A percentile compares a stretch with the other conserved stretches of the same genome.
These are phyloP conservation scores for Triplophysa bombifrons DNA, from an alignment of 2,797 vertebrate species.

Conservation along the genomic window DNA sequence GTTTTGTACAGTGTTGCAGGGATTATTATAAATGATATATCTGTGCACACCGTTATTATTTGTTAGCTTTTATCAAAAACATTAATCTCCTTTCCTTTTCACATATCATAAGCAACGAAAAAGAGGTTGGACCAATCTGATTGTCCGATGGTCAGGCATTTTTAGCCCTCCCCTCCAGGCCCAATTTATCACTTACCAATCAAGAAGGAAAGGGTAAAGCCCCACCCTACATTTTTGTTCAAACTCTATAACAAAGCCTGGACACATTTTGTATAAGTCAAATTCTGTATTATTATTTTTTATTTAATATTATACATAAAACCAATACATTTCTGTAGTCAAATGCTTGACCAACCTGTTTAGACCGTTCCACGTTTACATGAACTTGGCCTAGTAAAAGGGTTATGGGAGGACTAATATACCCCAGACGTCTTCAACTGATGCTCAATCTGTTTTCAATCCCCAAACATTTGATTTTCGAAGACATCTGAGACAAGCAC, in stretches of 20 bases:
- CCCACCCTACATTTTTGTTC: too few species aligned
- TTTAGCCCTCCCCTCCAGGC: too few species aligned
- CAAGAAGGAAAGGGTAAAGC: too few species aligned
- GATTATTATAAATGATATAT: too few species aligned
- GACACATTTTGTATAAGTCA: background rate
- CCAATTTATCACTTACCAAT: too few species aligned
- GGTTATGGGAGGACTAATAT: constrained; percentile 13
- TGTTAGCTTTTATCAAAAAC: too few species aligned
- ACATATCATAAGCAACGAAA: too few species aligned
- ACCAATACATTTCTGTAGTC: background rate
- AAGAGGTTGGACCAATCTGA: too few species aligned
- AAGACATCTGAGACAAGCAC: constrained; percentile 17
- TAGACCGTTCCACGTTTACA: background rate
- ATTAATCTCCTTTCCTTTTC: too few species aligned
- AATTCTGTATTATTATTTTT: background rate
- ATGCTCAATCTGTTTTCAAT: constrained; percentile 29
- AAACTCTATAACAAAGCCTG: background rate
- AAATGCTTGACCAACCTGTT: constrained; percentile 1
- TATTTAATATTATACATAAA: background rate
- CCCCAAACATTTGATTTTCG: constrained; percentile 9
- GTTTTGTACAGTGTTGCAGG: too few species aligned
- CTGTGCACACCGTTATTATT: too few species aligned
- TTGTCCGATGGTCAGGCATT: too few species aligned
- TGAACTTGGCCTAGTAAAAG: constrained; percentile 26
- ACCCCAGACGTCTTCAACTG: constrained; percentile 11